phyloP scores from a whole-genome alignment of 2,888 invertebrate species.

The Ormia ochracea region DNA sequence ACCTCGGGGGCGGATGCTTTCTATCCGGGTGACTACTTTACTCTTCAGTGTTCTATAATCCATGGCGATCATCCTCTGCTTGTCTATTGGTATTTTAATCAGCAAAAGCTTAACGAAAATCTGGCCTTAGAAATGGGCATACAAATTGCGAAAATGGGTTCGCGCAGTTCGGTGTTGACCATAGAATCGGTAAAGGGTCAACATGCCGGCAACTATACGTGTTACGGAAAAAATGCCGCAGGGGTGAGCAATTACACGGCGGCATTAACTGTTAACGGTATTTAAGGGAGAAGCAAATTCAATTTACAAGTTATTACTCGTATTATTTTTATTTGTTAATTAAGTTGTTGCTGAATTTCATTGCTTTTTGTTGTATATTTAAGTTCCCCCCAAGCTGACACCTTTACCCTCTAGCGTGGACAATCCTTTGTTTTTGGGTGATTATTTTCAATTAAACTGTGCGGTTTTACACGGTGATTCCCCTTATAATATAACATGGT shows the following conservation, averaged over 20 bases:
- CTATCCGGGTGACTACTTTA: slow-evolving; percentile 82
- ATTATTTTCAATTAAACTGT: slow-evolving; percentile 81
- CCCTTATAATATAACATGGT: slow-evolving; percentile 87
- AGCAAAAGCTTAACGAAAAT: slow-evolving; percentile 79
- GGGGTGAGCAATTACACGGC: slow-evolving; percentile 83
- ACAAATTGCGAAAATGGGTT: slow-evolving; percentile 77
- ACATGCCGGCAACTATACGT: slow-evolving; percentile 86
- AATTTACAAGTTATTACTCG: background rate
- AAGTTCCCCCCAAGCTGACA: slow-evolving; percentile 82
- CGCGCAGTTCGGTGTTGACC: slow-evolving; percentile 80
- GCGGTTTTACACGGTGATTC: slow-evolving; percentile 87
- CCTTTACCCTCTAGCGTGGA: slow-evolving; percentile 80
- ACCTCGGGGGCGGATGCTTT: slow-evolving; percentile 84
- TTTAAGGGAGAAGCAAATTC: background rate
- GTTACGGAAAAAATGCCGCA: slow-evolving; percentile 80
- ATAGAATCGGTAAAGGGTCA: slow-evolving; percentile 80
- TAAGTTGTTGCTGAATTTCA: background rate
- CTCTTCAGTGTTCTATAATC: slow-evolving; percentile 83
- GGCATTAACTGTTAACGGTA: slow-evolving; percentile 84
- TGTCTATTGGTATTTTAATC: slow-evolving; percentile 85
- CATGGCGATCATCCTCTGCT: slow-evolving; percentile 87
- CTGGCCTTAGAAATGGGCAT: slow-evolving; percentile 69
- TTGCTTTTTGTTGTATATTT: slow-evolving; percentile 34
- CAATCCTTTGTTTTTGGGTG: slow-evolving; percentile 81
- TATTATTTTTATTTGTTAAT: background rate